A percentile compares a stretch with the other conserved stretches of the same genome.
phyloP scores from a whole-genome alignment of 2,888 invertebrate species.

The Zygogramma bicolorata region DNA sequence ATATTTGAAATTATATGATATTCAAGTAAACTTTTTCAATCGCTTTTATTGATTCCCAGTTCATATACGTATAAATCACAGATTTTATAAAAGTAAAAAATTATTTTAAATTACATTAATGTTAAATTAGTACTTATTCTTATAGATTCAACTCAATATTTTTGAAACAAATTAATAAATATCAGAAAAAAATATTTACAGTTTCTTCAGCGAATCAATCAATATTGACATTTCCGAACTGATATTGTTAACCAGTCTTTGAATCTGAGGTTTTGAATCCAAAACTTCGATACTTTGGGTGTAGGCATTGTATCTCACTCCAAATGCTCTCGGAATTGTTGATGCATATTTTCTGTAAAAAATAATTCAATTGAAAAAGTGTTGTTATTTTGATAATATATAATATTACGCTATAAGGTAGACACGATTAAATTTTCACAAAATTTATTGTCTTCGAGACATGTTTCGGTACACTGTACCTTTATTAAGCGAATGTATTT shows the following conservation, averaged over 20 bases:
- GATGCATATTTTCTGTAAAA: constrained; percentile 87
- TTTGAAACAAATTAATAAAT: constrained; percentile 12
- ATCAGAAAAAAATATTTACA: constrained; percentile 64
- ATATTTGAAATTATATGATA: too few species aligned
- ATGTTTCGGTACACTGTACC: too few species aligned
- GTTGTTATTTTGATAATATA: too few species aligned
- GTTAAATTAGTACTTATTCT: too few species aligned
- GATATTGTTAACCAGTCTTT: constrained; percentile 83
- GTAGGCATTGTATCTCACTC: constrained; percentile 95
- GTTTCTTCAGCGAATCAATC: constrained; percentile 80
- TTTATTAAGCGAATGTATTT: too few species aligned
- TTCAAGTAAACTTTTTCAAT: too few species aligned
- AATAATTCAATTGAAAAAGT: constrained; percentile 7
- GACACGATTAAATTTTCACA: too few species aligned
- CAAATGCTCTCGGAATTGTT: constrained; percentile 92
- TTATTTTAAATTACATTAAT: not conserved
- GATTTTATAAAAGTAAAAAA: not conserved
- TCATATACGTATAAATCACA: too few species aligned
- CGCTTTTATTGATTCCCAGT: too few species aligned
- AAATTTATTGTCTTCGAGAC: too few species aligned
- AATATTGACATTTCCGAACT: constrained; percentile 84
- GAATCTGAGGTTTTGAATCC: constrained; percentile 91
- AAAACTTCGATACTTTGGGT: constrained; percentile 95
- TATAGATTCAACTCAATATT: too few species aligned
- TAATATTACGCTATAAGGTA: too few species aligned